Evolutionary conservation across 1,140 invertebrate species (phyloP).

Genomic region (Brachionus manjavacas): DNA sequence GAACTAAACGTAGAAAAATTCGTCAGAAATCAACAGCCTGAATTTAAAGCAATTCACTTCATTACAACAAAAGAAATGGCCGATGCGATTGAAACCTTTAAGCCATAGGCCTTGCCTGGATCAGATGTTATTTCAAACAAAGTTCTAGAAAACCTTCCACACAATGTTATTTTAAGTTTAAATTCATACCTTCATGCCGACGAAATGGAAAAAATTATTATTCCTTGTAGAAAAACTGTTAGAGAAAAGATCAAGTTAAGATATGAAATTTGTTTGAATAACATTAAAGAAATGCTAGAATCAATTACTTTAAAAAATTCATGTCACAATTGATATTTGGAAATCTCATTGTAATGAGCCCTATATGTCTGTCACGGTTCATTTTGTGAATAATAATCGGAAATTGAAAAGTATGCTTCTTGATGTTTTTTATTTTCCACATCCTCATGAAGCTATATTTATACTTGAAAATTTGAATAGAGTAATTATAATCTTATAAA

Average conservation of each 20-base stretch:
- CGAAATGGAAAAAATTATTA: too few species aligned
- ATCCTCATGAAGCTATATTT: constrained; percentile 43
- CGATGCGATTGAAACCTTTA: not conserved
- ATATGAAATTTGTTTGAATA: constrained; percentile 44
- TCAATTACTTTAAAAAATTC: constrained; percentile 40
- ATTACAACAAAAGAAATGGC: not conserved
- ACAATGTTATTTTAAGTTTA: too few species aligned
- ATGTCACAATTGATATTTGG: constrained; percentile 47
- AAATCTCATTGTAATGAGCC: constrained; percentile 45
- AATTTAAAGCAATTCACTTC: not conserved
- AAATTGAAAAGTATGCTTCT: constrained; percentile 28
- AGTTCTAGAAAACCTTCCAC: too few species aligned
- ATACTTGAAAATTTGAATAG: constrained; percentile 43
- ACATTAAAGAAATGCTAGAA: constrained; percentile 13
- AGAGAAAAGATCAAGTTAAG: constrained; percentile 45
- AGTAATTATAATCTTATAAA: not conserved
- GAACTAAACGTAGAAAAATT: not conserved
- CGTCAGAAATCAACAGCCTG: not conserved
- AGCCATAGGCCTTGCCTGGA: too few species aligned
- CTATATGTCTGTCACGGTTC: constrained; percentile 47
- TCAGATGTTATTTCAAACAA: too few species aligned
- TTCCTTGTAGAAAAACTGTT: constrained; percentile 44
- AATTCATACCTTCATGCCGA: too few species aligned
- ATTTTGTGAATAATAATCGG: constrained; percentile 46
- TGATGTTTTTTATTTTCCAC: constrained; percentile 42